Percentiles rank a stretch among this genome's conserved stretches.
Conservation (phyloP, 2,797 vertebrate genomes). For the Cryptoblepharus egeriae region DNA sequence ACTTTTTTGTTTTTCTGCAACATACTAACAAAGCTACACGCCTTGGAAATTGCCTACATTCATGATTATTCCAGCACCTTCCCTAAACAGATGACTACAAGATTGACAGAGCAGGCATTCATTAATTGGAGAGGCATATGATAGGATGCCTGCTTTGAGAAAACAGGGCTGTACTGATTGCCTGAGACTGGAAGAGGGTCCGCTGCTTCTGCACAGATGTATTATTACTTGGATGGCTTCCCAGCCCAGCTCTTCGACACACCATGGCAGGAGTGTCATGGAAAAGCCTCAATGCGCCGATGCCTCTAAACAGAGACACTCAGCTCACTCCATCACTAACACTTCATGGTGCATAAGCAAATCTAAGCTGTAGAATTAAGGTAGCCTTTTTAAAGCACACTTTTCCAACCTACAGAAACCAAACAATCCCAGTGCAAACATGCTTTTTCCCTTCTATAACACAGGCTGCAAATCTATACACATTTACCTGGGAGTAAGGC, state of each 20-base stretch:
- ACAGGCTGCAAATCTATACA: neutral
- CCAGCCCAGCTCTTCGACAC: slow-evolving; percentile 22
- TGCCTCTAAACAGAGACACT: neutral
- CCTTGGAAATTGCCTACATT: neutral
- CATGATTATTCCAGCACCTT: slow-evolving; percentile 18
- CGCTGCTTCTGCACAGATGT: slow-evolving; percentile 20
- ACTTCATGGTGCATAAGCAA: neutral
- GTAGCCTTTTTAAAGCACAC: neutral
- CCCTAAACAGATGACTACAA: slow-evolving; percentile 5
- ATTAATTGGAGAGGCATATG: neutral
- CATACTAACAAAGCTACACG: neutral
- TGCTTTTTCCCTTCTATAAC: neutral
- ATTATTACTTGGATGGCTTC: slow-evolving; percentile 22
- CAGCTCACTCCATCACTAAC: neutral
- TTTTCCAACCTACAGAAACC: neutral
- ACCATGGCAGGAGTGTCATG: slow-evolving; percentile 1
- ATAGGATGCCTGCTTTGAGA: neutral
- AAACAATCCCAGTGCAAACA: slow-evolving; percentile 9
- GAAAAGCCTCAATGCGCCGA: slow-evolving; percentile 15
- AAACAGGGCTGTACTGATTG: neutral
- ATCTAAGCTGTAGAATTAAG: slow-evolving; percentile 14
- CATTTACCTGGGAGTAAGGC: no score
- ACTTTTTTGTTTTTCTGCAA: slow-evolving; percentile 16
- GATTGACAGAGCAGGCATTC: neutral
- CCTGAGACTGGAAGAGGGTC: neutral